Conservation (phyloP, 2,113 vertebrate genomes). For the Eudyptes chrysolophus region DNA sequence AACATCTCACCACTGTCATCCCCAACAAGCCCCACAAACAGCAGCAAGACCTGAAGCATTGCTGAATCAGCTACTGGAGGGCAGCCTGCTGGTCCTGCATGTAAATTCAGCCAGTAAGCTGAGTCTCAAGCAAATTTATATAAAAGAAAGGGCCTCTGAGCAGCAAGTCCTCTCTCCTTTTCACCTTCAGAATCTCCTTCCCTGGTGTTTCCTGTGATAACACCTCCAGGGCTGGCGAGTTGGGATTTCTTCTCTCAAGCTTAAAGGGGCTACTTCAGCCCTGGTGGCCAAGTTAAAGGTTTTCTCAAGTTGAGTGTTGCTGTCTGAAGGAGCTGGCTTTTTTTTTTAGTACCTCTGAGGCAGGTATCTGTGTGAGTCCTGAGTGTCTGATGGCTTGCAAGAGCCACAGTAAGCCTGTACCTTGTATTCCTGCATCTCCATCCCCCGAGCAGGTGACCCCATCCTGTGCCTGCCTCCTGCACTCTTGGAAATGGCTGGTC, state of each 20-base stretch:
- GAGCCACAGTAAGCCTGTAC: not conserved
- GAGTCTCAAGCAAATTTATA: not conserved
- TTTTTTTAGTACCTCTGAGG: not conserved
- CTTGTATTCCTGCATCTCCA: not conserved
- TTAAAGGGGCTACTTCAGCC: not conserved
- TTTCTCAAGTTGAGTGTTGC: not conserved
- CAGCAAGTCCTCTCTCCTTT: not conserved
- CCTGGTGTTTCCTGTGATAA: not conserved
- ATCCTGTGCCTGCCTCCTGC: not conserved
- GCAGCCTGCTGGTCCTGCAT: not conserved
- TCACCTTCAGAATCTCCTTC: not conserved
- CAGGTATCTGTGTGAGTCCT: not conserved
- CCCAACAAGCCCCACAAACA: not conserved
- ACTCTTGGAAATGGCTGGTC: not conserved
- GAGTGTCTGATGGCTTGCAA: not conserved
- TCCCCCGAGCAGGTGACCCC: not conserved
- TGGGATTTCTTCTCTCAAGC: not conserved
- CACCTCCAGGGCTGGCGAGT: not conserved
- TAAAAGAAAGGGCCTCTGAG: not conserved
- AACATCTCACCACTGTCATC: not conserved
- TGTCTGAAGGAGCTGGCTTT: not conserved
- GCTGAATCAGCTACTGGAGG: no score
- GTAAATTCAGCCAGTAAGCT: not conserved
- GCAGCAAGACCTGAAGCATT: rapidly evolving
- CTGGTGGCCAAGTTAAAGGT: not conserved